Conservation (phyloP, 2,797 vertebrate genomes). For the Pitangus sulphuratus region DNA sequence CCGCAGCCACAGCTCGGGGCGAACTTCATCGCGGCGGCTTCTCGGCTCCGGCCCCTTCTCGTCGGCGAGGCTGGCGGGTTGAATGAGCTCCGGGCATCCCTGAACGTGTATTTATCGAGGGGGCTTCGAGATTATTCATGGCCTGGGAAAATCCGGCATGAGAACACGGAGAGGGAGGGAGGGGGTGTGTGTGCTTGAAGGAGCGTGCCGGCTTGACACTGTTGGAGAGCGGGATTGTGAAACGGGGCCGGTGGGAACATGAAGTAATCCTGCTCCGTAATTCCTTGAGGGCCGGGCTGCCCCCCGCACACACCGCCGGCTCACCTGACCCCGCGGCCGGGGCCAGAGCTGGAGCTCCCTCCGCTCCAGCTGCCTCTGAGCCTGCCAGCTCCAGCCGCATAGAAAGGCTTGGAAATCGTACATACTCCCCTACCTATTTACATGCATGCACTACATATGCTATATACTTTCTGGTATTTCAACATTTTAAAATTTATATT, state of each 20-base stretch:
- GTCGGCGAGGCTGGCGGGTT: slow-evolving; percentile 34
- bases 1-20: neutral
- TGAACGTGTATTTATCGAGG: slow-evolving; percentile 78
- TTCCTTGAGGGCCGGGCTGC: neutral
- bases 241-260: neutral
- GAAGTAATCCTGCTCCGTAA: slow-evolving; percentile 29
- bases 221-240: slow-evolving; percentile 22
- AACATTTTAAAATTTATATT: neutral
- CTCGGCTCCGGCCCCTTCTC: neutral
- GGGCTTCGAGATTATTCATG: slow-evolving; percentile 71
- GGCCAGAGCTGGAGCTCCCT: neutral
- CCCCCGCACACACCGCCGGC: neutral
- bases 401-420: fast-evolving
- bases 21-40: neutral
- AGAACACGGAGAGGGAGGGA: slow-evolving; percentile 50
- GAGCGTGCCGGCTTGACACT: neutral
- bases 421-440: fast-evolving
- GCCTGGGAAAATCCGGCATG: slow-evolving; percentile 78
- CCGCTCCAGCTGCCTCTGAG: neutral
- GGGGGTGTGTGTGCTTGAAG: neutral
- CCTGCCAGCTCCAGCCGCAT: neutral
- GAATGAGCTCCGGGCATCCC: slow-evolving; percentile 74
- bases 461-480: fast-evolving
- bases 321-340: neutral
- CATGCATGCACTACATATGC: fast-evolving